These are phyloP conservation scores for Tupaia tana DNA, from an alignment of 2,113 vertebrate genomes.

Conservation along the genomic window DNA sequence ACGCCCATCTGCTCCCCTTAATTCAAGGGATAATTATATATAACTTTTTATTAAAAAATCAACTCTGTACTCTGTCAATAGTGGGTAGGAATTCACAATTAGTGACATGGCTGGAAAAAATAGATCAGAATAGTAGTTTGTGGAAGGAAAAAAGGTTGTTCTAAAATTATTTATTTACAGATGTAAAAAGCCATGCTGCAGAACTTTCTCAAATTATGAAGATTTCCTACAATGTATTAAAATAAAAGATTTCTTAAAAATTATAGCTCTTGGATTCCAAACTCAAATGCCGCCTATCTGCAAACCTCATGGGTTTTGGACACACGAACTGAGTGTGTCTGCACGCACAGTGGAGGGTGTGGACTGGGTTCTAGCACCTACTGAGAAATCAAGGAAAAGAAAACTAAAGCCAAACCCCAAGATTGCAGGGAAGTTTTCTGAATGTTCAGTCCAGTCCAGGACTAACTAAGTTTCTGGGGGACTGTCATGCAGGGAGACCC, in stretches of 20 bases:
- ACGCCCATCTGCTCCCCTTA: conserved; percentile 93
- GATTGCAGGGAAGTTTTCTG: conserved; percentile 90
- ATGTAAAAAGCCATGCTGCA: conserved; percentile 98
- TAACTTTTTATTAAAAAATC: conserved; percentile 94
- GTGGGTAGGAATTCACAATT: conserved; percentile 96
- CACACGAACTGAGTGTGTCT: conserved; percentile 85
- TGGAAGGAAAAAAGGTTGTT: conserved; percentile 85
- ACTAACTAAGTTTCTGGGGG: conserved; percentile 86
- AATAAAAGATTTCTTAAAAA: conserved; percentile 97
- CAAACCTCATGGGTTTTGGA: conserved; percentile 85
- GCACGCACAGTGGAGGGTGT: conserved; percentile 92
- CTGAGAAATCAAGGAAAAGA: conserved; percentile 82
- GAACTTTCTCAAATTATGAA: conserved; percentile 97
- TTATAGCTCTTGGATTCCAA: conserved; percentile 97
- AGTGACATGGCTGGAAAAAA: conserved; percentile 91
- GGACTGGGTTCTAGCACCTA: conserved; percentile 94
- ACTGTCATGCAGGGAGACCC: conserved; percentile 96
- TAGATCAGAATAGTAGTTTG: conserved; percentile 86
- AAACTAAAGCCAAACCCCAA: conserved; percentile 80
- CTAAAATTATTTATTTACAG: conserved; percentile 99
- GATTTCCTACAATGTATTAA: conserved; percentile 99
- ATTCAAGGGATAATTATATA: conserved; percentile 97
- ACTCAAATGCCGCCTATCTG: conserved; percentile 90
- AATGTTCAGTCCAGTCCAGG: conserved; percentile 86
- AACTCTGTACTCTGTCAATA: conserved; percentile 95